A percentile compares a stretch with the other conserved stretches of the same genome.
These are phyloP conservation scores for Phytoseiulus persimilis DNA, from an alignment of 2,888 invertebrate genomes.

Conservation along the genomic window DNA sequence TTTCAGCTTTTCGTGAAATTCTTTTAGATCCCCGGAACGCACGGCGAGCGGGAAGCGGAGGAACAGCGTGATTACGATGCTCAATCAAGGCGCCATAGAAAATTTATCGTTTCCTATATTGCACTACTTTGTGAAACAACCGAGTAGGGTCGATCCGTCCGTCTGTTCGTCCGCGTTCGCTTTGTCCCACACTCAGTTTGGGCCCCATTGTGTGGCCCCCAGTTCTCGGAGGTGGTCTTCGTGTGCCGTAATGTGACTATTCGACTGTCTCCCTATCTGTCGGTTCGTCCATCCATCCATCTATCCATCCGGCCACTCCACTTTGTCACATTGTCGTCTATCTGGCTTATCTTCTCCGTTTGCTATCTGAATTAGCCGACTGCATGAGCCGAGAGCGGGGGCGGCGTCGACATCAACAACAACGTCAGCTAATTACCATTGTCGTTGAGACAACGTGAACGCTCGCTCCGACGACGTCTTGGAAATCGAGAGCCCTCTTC, in stretches of 20 bases:
- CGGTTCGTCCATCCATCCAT: background rate
- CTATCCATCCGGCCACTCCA: background rate
- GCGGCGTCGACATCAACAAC: background rate
- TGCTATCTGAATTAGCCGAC: background rate
- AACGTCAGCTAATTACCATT: background rate
- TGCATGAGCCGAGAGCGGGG: background rate
- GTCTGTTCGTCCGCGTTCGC: background rate
- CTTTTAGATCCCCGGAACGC: background rate
- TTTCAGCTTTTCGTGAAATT: background rate
- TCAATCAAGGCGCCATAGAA: background rate
- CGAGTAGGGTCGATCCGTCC: background rate
- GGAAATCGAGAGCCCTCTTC: background rate
- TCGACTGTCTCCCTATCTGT: background rate
- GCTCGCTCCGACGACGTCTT: background rate
- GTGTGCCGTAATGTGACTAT: background rate
- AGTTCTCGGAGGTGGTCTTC: background rate
- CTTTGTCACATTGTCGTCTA: background rate
- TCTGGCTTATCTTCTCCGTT: background rate
- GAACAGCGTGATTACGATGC: background rate
- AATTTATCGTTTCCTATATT: background rate
- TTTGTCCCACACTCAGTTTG: background rate
- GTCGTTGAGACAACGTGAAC: background rate
- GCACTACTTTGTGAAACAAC: background rate
- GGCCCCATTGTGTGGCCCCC: constrained; percentile 5
- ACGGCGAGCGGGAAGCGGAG: background rate